Percentiles rank a stretch among this genome's conserved stretches.
Evolutionary conservation across 1,140 invertebrate species (phyloP).

Genomic region (Danaus plexippus): DNA sequence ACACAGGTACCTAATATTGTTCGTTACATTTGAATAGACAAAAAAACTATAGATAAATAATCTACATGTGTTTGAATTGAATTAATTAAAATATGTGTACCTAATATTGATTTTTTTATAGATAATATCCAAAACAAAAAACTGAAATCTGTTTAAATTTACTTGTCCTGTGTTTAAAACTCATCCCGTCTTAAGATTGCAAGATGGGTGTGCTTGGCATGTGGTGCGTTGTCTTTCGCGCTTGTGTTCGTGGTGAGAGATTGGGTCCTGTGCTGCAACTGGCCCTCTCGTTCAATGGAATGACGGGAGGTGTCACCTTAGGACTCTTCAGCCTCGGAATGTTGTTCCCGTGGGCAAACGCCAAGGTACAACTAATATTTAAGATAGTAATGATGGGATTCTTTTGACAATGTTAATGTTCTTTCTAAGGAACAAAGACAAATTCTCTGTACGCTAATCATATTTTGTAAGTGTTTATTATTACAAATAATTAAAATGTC

Average conservation of each 20-base stretch:
- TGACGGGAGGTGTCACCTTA: constrained; percentile 88
- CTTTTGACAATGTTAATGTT: no score
- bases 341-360: constrained; percentile 89
- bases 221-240: constrained; percentile 69
- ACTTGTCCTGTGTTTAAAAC: neutral
- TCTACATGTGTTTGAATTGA: no score
- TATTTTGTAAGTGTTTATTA: neutral
- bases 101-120: no score
- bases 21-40: no score
- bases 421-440: no score
- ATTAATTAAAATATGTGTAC: no score
- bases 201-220: constrained; percentile 62
- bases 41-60: no score
- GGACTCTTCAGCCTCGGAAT: constrained; percentile 91
- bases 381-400: no score
- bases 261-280: constrained; percentile 87
- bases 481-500: neutral
- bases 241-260: constrained; percentile 83
- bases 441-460: no score
- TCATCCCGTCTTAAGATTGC: constrained; percentile 47
- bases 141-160: neutral
- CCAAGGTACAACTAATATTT: no score
- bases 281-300: constrained; percentile 89
- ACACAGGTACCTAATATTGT: no score
- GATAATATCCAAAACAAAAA: neutral